These are phyloP conservation scores for Drosophila anomalata DNA, from an alignment of 2,888 invertebrate genomes.

Conservation along the genomic window DNA sequence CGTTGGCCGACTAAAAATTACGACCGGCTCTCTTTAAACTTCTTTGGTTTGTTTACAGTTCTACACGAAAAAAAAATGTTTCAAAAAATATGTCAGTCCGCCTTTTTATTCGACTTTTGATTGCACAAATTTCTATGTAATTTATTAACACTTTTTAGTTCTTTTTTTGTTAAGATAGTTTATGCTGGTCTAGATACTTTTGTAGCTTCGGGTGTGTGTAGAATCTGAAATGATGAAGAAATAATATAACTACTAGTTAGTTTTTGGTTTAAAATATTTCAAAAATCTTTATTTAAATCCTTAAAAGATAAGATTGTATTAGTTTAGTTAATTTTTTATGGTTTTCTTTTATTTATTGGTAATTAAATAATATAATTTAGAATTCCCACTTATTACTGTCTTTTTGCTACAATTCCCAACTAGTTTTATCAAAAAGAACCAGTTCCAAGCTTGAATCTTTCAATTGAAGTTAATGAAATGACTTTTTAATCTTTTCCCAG, in stretches of 20 bases:
- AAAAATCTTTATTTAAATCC: background rate
- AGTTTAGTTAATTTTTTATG: background rate
- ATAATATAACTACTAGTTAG: background rate
- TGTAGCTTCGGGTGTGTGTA: constrained; percentile 4
- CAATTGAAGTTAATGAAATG: background rate
- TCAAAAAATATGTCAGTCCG: constrained; percentile 26
- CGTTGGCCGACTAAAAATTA: constrained; percentile 4
- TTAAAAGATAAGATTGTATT: background rate
- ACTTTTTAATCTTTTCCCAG: background rate
- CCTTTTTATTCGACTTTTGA: background rate
- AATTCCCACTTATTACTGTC: no score
- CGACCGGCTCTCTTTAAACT: constrained; percentile 20
- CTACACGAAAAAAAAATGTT: constrained; percentile 33
- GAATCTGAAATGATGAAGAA: constrained; percentile 5
- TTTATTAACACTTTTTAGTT: background rate
- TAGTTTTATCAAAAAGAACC: no score
- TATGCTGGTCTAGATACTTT: background rate
- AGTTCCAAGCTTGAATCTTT: background rate
- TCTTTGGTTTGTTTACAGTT: constrained; percentile 30
- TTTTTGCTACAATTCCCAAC: no score
- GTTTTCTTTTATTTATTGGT: background rate
- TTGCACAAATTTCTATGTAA: constrained; percentile 4
- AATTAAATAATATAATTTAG: no score
- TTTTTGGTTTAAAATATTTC: background rate
- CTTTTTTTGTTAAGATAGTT: background rate